Evolutionary conservation across 2,888 invertebrate species (phyloP).

Genomic region (Drosophila eohydei): DNA sequence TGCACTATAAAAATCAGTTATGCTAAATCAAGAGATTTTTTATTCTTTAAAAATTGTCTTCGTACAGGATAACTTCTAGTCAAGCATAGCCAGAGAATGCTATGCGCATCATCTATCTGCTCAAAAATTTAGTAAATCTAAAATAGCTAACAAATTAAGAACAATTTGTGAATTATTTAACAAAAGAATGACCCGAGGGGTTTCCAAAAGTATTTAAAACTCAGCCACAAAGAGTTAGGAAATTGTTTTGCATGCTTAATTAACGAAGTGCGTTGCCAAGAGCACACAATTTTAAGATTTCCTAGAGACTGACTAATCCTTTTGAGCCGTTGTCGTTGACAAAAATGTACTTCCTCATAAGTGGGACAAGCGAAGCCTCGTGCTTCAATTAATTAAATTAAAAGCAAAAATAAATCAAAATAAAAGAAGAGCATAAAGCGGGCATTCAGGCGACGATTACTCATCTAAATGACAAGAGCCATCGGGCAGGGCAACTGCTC

Average conservation of each 20-base stretch:
- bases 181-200: background rate
- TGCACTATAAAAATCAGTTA: too few species aligned
- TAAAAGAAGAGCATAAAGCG: conserved; percentile 48
- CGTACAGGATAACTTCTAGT: background rate
- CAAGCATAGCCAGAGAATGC: background rate
- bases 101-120: background rate
- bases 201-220: background rate
- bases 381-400: conserved; percentile 65
- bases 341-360: conserved; percentile 21
- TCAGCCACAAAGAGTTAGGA: background rate
- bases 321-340: conserved; percentile 13
- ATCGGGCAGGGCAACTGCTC: conserved; percentile 13
- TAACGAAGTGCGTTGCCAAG: background rate
- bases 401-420: conserved; percentile 61
- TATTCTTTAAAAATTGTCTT: background rate
- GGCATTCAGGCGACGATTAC: conserved; percentile 44
- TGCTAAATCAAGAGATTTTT: too few species aligned
- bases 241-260: conserved; percentile 7
- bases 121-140: background rate
- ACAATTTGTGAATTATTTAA: background rate
- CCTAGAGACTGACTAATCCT: background rate
- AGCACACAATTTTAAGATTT: background rate
- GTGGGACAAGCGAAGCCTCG: conserved; percentile 18
- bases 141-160: background rate
- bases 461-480: conserved; percentile 34